phyloP scores from a whole-genome alignment of 2,888 invertebrate species.

The Drosophila neoperkinsi region DNA sequence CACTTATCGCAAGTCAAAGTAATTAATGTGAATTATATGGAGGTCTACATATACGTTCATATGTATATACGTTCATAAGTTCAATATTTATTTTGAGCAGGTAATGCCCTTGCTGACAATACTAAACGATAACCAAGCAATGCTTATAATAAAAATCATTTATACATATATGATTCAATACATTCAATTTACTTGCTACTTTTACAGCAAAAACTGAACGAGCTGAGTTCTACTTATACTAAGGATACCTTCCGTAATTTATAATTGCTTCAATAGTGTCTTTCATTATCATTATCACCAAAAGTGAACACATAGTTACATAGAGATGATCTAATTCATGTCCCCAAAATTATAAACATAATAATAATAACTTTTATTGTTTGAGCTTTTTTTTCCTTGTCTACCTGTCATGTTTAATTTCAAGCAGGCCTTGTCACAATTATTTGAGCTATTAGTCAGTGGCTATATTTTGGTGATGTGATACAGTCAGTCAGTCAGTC shows the following conservation, averaged over 20 bases:
- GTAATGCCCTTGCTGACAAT: conserved; percentile 3
- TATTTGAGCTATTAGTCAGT: conserved; percentile 45
- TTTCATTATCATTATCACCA: background rate
- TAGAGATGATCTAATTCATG: conserved; percentile 18
- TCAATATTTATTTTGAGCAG: background rate
- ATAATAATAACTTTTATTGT: background rate
- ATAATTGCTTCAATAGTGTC: background rate
- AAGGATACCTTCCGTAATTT: background rate
- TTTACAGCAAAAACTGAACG: background rate
- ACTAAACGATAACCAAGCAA: background rate
- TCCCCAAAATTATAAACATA: background rate
- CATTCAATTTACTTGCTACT: background rate
- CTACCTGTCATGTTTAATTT: conserved; percentile 28
- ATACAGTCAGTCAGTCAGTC: conserved; percentile 17
- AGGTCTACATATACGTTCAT: background rate
- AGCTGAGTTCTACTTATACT: background rate
- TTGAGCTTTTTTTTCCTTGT: conserved; percentile 4
- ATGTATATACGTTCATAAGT: background rate
- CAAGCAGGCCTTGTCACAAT: conserved; percentile 11
- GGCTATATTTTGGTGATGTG: conserved; percentile 44
- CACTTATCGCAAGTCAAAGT: conserved; percentile 50
- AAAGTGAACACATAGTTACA: background rate
- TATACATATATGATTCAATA: background rate
- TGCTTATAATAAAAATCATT: background rate
- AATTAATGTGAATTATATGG: conserved; percentile 40